Conservation (phyloP, 2,888 invertebrate species). For the Erannis defoliaria region DNA sequence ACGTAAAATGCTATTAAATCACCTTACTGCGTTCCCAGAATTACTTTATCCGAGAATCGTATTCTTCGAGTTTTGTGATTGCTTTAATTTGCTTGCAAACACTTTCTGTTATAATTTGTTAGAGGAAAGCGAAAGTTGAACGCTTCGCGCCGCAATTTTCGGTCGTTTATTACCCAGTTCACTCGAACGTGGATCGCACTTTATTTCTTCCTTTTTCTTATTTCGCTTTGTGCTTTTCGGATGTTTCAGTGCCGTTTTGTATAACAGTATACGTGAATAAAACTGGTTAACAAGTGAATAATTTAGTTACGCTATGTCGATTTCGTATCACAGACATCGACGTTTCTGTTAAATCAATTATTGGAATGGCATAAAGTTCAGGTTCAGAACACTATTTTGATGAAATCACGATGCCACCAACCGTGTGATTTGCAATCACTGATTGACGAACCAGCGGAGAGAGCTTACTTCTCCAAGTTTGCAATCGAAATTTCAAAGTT, state of each 20-base stretch:
- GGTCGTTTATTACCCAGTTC: slow-evolving; percentile 50
- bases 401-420: no score
- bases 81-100: slow-evolving; percentile 54
- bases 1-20: slow-evolving; percentile 44
- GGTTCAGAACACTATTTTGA: no score
- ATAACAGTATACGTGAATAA: background rate
- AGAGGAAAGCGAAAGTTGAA: slow-evolving; percentile 50
- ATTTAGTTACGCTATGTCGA: background rate
- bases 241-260: slow-evolving; percentile 7
- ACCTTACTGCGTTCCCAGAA: slow-evolving; percentile 34
- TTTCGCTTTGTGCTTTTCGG: slow-evolving; percentile 6
- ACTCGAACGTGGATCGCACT: slow-evolving; percentile 33
- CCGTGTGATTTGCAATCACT: no score
- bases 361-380: no score
- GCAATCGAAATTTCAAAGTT: no score
- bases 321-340: background rate
- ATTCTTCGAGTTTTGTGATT: slow-evolving; percentile 49
- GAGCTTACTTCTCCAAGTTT: no score
- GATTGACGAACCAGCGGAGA: no score
- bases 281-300: background rate
- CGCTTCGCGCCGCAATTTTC: slow-evolving; percentile 51
- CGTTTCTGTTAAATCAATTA: no score
- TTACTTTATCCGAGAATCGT: slow-evolving; percentile 44
- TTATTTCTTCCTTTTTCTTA: slow-evolving; percentile 28
- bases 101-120: slow-evolving; percentile 61